phyloP scores from a whole-genome alignment of 2,797 vertebrate genomes.

The Enteromius thamalakanensis region DNA sequence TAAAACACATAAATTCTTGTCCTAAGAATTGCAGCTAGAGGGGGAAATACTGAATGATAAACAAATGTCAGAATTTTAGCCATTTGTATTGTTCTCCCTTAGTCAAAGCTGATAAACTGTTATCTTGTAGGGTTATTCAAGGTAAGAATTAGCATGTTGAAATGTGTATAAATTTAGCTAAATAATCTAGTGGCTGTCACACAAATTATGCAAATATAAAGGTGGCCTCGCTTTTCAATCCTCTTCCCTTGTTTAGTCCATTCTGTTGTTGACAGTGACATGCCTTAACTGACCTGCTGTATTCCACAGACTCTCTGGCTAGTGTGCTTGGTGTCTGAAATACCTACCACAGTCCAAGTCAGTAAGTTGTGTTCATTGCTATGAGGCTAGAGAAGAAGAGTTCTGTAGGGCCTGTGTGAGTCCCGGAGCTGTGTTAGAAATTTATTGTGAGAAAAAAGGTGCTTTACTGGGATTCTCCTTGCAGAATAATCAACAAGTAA shows the following conservation, averaged over 20 bases:
- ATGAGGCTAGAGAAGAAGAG: background rate
- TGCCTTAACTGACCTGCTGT: constrained; percentile 25
- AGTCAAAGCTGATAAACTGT: background rate
- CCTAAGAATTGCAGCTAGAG: background rate
- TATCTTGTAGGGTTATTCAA: background rate
- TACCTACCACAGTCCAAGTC: constrained; percentile 21
- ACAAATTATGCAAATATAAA: constrained; percentile 17
- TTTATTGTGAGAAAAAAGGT: background rate
- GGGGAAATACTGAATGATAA: background rate
- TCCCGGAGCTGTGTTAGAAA: background rate
- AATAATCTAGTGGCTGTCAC: background rate
- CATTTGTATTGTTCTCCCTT: background rate
- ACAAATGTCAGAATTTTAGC: too few relatives aligned
- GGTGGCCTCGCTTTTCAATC: background rate
- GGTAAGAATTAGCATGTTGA: background rate
- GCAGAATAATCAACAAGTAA: background rate
- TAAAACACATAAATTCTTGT: background rate
- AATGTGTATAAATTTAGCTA: background rate
- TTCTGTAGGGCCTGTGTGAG: background rate
- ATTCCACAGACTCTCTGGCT: constrained; percentile 5
- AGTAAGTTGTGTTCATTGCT: background rate
- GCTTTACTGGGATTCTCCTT: background rate
- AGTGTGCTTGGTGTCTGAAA: constrained; percentile 29
- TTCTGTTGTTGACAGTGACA: constrained; percentile 51
- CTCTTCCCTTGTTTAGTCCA: constrained; percentile 35